Evolutionary conservation across 2,888 invertebrate species (phyloP), one percentile per base, ranked within the genome.

Genomic region (Drosophila siamana): DNA sequence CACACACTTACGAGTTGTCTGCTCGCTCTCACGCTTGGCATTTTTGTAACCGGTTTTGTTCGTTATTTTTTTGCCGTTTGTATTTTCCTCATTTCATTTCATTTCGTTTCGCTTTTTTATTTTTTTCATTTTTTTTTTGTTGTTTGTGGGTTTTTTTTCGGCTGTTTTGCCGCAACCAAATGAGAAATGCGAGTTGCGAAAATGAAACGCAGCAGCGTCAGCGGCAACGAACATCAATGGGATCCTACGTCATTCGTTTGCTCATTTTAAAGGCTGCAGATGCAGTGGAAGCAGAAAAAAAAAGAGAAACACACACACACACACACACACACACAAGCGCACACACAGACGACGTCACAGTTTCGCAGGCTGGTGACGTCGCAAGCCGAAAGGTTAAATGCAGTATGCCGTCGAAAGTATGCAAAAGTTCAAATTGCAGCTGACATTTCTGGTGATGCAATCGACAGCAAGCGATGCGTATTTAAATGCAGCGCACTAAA

Each of bases 361-460:
- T 59, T 68, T 72, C 51, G 51, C 41, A 19, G 36, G 46, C 64
- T 54, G 30, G 44, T 78, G 80, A 75, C 79, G 76, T 77, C 66
- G 26, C 60, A 15, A 61, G 41, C 47, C 41, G 28, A 33, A 33
- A 54, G 52, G 40, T 59, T 51, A 73, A 71, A 64, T 24, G 50
- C 57, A 50, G 47, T 38, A 36, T 3, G 19, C 19, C 19, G 19
- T 19, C 19, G 26, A 54, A 40, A 9, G 9, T 41, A 30, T 11
- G 24, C 33, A 5, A 38, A 54, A 57, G 48, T 63, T 72, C 52
- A 62, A 22, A 65, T 41, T 55, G 57, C 52, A 66, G 38, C 47
- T 62, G 56, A 26, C 40, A 26, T 38, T 48, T 36, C 19, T 51
- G 82, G 78, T 80, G 88, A 87, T 80, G 88, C 86, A 87, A 80